These are phyloP conservation scores for Leptarthrus brevirostris DNA, from an alignment of 2,888 invertebrate species.

Conservation along the genomic window DNA sequence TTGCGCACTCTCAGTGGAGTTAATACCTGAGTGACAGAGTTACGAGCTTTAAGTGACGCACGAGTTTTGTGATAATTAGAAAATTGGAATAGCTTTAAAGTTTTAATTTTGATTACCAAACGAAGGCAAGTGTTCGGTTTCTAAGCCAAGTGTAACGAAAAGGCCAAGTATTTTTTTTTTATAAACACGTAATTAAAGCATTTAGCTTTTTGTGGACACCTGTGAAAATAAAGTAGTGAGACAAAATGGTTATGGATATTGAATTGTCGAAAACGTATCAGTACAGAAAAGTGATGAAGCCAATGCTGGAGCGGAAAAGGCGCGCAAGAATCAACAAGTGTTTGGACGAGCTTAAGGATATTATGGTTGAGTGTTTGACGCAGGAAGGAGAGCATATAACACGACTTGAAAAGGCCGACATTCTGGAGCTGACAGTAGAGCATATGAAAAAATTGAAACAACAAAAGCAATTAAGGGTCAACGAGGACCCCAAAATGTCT, in stretches of 20 bases:
- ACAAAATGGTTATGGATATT: slow-evolving; percentile 50
- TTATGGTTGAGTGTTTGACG: slow-evolving; percentile 74
- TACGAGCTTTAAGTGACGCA: background rate
- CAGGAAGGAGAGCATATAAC: slow-evolving; percentile 90
- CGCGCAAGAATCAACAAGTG: slow-evolving; percentile 90
- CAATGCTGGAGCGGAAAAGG: slow-evolving; percentile 87
- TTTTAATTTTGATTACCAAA: background rate
- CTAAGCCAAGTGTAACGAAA: slow-evolving; percentile 11
- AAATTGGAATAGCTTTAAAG: no score
- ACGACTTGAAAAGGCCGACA: slow-evolving; percentile 90
- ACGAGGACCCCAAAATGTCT: slow-evolving; percentile 58
- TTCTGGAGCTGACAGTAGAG: slow-evolving; percentile 87
- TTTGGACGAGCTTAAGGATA: slow-evolving; percentile 87
- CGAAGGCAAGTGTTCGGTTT: slow-evolving; percentile 12
- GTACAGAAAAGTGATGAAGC: slow-evolving; percentile 93
- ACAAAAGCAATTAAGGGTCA: slow-evolving; percentile 74
- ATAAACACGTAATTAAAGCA: background rate
- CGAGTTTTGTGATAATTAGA: background rate
- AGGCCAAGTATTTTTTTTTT: background rate
- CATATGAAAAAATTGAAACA: slow-evolving; percentile 84
- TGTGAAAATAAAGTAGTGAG: background rate
- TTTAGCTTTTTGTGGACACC: background rate
- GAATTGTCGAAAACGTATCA: slow-evolving; percentile 83
- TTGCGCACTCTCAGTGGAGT: slow-evolving; percentile 61
- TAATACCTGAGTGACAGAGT: slow-evolving; percentile 52